Conservation (phyloP, 2,888 invertebrate genomes). For the Cosmopolites sordidus region DNA sequence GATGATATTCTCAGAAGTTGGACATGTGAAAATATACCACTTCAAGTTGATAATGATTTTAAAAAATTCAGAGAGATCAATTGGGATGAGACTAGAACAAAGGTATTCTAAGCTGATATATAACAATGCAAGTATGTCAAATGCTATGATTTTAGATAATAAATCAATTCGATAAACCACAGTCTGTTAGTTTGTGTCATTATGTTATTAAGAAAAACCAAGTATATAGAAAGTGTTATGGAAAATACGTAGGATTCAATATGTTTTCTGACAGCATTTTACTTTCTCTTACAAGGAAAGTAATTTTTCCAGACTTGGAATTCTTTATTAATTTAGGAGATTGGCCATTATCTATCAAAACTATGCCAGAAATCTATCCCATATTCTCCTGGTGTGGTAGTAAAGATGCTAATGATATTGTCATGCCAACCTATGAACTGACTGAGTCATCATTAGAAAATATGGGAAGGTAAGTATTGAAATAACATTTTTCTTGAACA, state of each 20-base stretch:
- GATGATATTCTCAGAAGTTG: conserved; percentile 63
- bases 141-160: conserved; percentile 45
- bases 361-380: conserved; percentile 58
- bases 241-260: conserved; percentile 92
- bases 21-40: conserved; percentile 59
- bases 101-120: conserved; percentile 31
- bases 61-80: conserved; percentile 62
- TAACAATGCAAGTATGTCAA: not conserved
- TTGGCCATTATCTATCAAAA: conserved; percentile 74
- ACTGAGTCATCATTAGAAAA: conserved; percentile 88
- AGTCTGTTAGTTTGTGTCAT: conserved; percentile 83
- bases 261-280: conserved; percentile 90
- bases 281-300: conserved; percentile 75
- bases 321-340: conserved; percentile 92
- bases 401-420: conserved; percentile 76
- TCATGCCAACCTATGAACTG: conserved; percentile 92
- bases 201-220: conserved; percentile 80
- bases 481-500: not conserved
- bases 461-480: conserved; percentile 74
- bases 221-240: conserved; percentile 85
- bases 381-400: conserved; percentile 98
- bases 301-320: conserved; percentile 78
- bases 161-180: conserved; percentile 69
- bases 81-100: conserved; percentile 59
- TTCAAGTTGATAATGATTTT: conserved; percentile 71